Evolutionary conservation across 2,797 vertebrate species (phyloP).

Genomic region (Ctenopoma multispine): DNA sequence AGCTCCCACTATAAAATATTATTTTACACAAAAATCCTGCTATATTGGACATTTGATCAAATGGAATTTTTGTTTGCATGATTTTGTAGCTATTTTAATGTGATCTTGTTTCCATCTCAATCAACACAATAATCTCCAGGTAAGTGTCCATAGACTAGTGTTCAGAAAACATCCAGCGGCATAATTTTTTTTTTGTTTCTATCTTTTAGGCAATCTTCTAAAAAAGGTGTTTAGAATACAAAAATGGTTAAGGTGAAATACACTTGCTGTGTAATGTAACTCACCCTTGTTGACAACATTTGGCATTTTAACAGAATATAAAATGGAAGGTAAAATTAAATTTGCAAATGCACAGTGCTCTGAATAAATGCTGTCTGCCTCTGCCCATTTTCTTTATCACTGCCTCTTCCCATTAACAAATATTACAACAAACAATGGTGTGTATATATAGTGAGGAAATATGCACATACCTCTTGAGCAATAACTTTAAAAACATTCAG

Average conservation of each 20-base stretch:
- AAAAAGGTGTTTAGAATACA: not conserved
- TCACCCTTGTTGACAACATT: slow-evolving; percentile 40
- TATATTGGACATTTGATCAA: too few relatives aligned
- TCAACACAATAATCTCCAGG: too few relatives aligned
- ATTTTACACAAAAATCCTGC: not conserved
- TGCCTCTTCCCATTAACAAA: slow-evolving; percentile 38
- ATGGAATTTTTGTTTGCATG: too few relatives aligned
- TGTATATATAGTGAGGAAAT: not conserved
- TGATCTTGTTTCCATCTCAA: not conserved
- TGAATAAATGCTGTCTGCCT: slow-evolving; percentile 52
- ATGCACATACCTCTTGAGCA: not conserved
- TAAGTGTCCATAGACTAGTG: not conserved
- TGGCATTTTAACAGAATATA: slow-evolving; percentile 50
- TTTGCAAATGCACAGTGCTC: slow-evolving; percentile 53
- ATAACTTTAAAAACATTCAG: too few relatives aligned
- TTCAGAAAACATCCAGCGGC: too few relatives aligned
- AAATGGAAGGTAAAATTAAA: slow-evolving; percentile 55
- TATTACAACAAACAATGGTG: slow-evolving; percentile 45
- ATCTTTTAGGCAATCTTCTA: slow-evolving; percentile 7
- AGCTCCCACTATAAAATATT: not conserved
- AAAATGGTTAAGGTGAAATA: slow-evolving; percentile 16
- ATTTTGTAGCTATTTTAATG: not conserved
- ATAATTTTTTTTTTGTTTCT: not conserved
- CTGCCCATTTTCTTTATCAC: slow-evolving; percentile 36
- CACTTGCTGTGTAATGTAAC: slow-evolving; percentile 4